Percentiles rank a stretch among this genome's conserved stretches.
Conservation (phyloP, 1,140 invertebrate genomes). For the Bombus huntii region DNA sequence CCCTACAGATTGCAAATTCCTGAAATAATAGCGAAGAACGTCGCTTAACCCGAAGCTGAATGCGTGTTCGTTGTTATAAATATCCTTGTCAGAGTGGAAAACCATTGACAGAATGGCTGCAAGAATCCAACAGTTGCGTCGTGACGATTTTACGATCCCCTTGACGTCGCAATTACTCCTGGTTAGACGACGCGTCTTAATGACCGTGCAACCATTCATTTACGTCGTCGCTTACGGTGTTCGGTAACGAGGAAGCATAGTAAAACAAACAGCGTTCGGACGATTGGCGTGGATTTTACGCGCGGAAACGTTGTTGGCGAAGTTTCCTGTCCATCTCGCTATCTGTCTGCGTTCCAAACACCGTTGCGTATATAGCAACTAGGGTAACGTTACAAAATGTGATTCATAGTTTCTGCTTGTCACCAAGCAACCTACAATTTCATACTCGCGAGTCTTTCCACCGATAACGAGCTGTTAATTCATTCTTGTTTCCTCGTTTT, state of each 20-base stretch:
- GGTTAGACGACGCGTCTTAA: constrained; percentile 48
- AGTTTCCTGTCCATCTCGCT: neutral
- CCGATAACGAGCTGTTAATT: constrained; percentile 2
- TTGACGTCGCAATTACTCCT: constrained; percentile 52
- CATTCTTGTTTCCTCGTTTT: neutral
- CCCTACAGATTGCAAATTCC: neutral
- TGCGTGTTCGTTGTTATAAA: constrained; percentile 4
- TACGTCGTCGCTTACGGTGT: constrained; percentile 28
- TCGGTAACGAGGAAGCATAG: constrained; percentile 43
- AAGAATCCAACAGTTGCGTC: constrained; percentile 8
- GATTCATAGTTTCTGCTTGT: neutral
- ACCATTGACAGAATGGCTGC: neutral
- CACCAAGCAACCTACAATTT: constrained; percentile 13
- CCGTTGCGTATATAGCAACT: neutral
- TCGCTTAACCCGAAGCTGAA: neutral
- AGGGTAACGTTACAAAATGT: constrained; percentile 12
- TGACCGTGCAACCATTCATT: constrained; percentile 54
- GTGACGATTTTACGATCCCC: constrained; percentile 48
- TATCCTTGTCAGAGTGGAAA: neutral
- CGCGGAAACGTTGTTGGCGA: neutral
- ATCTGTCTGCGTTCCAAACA: too few relatives aligned
- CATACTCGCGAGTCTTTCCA: neutral
- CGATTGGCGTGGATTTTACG: constrained; percentile 8
- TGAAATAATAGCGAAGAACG: neutral
- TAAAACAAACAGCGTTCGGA: constrained; percentile 34